Evolutionary conservation across 2,888 invertebrate genomes (phyloP), one percentile per base, ranked within the genome.

Genomic region (Seira ritae): DNA sequence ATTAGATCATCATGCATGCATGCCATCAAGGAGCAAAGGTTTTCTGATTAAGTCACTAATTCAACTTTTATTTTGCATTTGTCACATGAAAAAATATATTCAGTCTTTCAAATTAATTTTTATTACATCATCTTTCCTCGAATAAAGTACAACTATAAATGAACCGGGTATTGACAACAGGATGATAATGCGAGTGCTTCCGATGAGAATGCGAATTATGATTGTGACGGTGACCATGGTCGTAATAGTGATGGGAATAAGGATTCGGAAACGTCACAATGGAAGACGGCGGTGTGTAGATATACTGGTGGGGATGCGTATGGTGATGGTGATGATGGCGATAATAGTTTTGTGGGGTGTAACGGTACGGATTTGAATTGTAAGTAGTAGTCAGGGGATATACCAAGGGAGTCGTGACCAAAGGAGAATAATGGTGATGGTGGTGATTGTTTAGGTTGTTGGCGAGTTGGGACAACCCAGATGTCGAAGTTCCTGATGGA

Each of bases 161-260:
- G 75, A 81, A 81, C 76, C 81, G 71, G 76, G 81, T 67, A 76
- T 62, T 62, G 71, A 67, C 12, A 42, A 42, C 42, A 42, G 42
- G 42, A 12, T 8, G 12, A 42, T 42, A 42, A 6, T 42, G 42
- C 6, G 42, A 12, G 42, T 42, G 42, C 12, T 6, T 42, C 12
- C 6, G 42, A 42, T 42, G 42, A 6, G n/a, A n/a, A n/a, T n/a
- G n/a, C n/a, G n/a, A n/a, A n/a, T n/a, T n/a, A n/a, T n/a, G n/a
- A n/a, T n/a, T n/a, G n/a, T 42, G 6, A 12, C 6, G 42, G 42
- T 42, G 12, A 42, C 12, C 12, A 42, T 8, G 6, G 6, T 42
- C 42, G 12, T 6, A 12, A 12, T 42, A 42, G 12, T 42, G 12
- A 42, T 42, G 42, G 12, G 42, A 42, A 42, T 8, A 42, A 8